phyloP scores from a whole-genome alignment of 1,140 invertebrate species.

The Potamilus streckersoni region DNA sequence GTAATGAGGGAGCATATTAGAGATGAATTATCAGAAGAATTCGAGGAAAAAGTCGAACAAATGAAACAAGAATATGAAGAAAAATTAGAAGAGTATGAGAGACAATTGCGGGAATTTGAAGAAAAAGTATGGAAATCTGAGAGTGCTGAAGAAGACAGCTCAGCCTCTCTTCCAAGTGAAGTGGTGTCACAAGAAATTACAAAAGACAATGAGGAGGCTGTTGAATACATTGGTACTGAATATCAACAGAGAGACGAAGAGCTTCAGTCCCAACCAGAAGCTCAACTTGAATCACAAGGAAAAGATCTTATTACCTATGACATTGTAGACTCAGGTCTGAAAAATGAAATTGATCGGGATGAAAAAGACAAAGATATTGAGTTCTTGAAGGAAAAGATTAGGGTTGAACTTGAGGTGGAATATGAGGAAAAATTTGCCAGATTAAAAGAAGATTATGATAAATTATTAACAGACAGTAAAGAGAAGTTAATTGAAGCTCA shows the following conservation, averaged over 20 bases:
- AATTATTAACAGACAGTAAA: conserved; percentile 22
- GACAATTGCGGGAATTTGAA: conserved; percentile 23
- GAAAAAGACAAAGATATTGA: conserved; percentile 3
- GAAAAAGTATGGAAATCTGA: neutral
- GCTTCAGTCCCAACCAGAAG: too few species aligned
- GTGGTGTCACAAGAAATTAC: too few species aligned
- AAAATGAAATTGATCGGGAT: conserved; percentile 13
- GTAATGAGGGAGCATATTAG: conserved; percentile 15
- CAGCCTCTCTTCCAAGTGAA: too few species aligned
- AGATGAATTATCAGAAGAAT: conserved; percentile 23
- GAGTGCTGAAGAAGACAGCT: too few species aligned
- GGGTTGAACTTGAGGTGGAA: conserved; percentile 21
- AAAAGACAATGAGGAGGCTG: too few species aligned
- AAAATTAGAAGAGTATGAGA: conserved; percentile 13
- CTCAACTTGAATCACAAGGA: too few species aligned
- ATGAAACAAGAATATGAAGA: conserved; percentile 28
- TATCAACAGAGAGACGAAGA: too few species aligned
- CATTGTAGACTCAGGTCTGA: too few species aligned
- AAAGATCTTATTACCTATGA: too few species aligned
- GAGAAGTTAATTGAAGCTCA: too few species aligned
- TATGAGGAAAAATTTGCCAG: conserved; percentile 35
- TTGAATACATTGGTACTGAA: too few species aligned
- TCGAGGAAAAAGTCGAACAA: conserved; percentile 27
- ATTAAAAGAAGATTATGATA: conserved; percentile 36
- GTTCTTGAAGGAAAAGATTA: conserved; percentile 29